Evolutionary conservation across 2,888 invertebrate species (phyloP).

Genomic region (Hydrotaea cyrtoneurina): DNA sequence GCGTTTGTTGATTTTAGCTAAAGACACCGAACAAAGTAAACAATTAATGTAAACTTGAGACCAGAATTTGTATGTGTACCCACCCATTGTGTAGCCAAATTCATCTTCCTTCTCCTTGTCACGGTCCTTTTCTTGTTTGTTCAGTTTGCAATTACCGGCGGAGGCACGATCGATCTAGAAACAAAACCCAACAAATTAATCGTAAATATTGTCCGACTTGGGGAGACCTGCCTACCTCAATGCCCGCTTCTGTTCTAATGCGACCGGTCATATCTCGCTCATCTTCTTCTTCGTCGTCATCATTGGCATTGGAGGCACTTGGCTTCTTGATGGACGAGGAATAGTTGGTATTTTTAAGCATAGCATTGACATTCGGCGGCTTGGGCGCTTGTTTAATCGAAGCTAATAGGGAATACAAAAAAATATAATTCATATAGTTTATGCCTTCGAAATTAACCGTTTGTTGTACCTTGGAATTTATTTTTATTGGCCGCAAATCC

Average conservation of each 20-base stretch:
- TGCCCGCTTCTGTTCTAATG: slow-evolving; percentile 88
- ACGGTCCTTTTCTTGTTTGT: slow-evolving; percentile 88
- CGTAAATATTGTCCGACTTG: not conserved
- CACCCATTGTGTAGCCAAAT: slow-evolving; percentile 96
- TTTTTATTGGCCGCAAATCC: slow-evolving; percentile 73
- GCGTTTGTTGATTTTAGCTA: slow-evolving; percentile 96
- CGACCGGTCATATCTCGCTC: slow-evolving; percentile 90
- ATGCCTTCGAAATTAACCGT: no score
- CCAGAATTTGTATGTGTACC: slow-evolving; percentile 82
- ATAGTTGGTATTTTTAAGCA: slow-evolving; percentile 71
- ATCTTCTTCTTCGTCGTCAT: slow-evolving; percentile 85
- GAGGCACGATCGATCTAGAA: slow-evolving; percentile 92
- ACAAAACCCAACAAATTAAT: not conserved
- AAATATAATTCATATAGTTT: no score
- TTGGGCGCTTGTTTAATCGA: slow-evolving; percentile 39
- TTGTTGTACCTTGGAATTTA: slow-evolving; percentile 72
- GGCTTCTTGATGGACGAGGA: slow-evolving; percentile 72
- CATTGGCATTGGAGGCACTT: slow-evolving; percentile 65
- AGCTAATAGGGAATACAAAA: not conserved
- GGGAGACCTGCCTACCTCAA: slow-evolving; percentile 83
- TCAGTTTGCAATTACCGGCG: slow-evolving; percentile 90
- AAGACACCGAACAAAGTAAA: no score
- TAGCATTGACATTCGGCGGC: slow-evolving; percentile 65
- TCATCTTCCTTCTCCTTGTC: slow-evolving; percentile 94
- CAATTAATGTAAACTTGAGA: slow-evolving; percentile 73